Base-by-base conservation (phyloP, 2,888 invertebrate genomes). In the Agrypnus murinus region DNA sequence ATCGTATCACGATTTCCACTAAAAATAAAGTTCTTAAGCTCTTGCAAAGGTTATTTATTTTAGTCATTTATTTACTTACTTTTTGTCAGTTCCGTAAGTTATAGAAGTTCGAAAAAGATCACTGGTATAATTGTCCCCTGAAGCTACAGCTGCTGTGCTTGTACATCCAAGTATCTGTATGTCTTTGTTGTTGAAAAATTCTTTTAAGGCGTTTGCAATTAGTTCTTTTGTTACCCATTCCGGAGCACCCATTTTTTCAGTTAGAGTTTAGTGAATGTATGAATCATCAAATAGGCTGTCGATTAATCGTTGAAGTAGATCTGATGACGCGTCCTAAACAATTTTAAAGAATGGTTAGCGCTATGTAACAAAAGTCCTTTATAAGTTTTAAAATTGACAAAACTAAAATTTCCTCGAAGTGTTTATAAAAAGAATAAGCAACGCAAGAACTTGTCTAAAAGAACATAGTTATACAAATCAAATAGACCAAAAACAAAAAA, bases 121-220 rank as follows among this genome's bases (percentile, higher is more conserved):
- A 65, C 81, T 82, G 3, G 81, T 81, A 62, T 82, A 83, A 73
- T 83, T 83, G 70, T 83, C 82, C 2, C 83, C 83, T 25, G 75
- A 77, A 9, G 80, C 76, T 38, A 81, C 79, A 1, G 82, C 82
- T 64, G 77, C 77, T 70, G 80, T 76, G 7, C 77, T 79, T 6
- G 74, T 75, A 43, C 79, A 77, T 8, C 75, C 74, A 14, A 77
- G 53, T 57, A 83, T 73, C 65, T 76, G 66, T 4, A 80, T 62
- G n/a, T 73, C 64, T n/a, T 77, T 63, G 48, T 77, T 72, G 9
- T 78, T 66, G 38, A 77, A 77, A 68, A 77, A 80, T 19, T 66
- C 67, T 68, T 73, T 73, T 9, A 83, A 64, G 1, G 79, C 77
- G 8, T 70, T 77, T 72, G 80, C 72, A 46, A 83, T 79, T n/a